phyloP scores from a whole-genome alignment of 1,140 invertebrate genomes.

The Uloborus diversus region DNA sequence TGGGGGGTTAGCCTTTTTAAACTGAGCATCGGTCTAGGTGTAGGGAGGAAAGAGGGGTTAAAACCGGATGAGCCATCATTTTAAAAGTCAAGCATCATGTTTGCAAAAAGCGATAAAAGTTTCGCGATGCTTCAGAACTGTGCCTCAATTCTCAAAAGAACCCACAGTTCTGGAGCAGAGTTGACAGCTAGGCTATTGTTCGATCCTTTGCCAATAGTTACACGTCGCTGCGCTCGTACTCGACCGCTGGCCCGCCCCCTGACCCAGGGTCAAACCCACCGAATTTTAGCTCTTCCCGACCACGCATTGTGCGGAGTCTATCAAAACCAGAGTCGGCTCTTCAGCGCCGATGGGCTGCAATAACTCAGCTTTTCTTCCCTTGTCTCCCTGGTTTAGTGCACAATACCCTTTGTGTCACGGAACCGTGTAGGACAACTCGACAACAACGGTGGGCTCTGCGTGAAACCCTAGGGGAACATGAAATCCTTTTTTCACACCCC shows the following conservation, averaged over 20 bases:
- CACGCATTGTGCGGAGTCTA: conserved; percentile 36
- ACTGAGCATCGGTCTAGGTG: not conserved
- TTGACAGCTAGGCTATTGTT: conserved; percentile 42
- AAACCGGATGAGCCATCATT: conserved; percentile 32
- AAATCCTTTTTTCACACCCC: conserved; percentile 1
- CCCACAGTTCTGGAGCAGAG: conserved; percentile 18
- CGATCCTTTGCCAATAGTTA: conserved; percentile 11
- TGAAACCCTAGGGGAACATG: not conserved
- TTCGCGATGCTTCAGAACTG: conserved; percentile 10
- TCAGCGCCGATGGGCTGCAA: conserved; percentile 32
- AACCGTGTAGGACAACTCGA: conserved; percentile 38
- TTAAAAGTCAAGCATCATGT: conserved; percentile 40
- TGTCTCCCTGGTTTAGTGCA: conserved; percentile 22
- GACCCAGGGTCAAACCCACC: conserved; percentile 22
- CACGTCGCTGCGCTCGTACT: conserved; percentile 32
- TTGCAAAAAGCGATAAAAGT: conserved; percentile 51
- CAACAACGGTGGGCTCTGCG: conserved; percentile 18
- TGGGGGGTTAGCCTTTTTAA: no score
- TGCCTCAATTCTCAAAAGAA: conserved; percentile 9
- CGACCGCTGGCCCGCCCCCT: conserved; percentile 44
- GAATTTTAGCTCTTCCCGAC: conserved; percentile 37
- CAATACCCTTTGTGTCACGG: conserved; percentile 38
- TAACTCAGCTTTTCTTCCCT: conserved; percentile 42
- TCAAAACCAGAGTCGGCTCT: conserved; percentile 44
- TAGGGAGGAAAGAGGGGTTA: not conserved